Evolutionary conservation across 2,113 vertebrate genomes (phyloP).

Genomic region (Marmota flaviventris): DNA sequence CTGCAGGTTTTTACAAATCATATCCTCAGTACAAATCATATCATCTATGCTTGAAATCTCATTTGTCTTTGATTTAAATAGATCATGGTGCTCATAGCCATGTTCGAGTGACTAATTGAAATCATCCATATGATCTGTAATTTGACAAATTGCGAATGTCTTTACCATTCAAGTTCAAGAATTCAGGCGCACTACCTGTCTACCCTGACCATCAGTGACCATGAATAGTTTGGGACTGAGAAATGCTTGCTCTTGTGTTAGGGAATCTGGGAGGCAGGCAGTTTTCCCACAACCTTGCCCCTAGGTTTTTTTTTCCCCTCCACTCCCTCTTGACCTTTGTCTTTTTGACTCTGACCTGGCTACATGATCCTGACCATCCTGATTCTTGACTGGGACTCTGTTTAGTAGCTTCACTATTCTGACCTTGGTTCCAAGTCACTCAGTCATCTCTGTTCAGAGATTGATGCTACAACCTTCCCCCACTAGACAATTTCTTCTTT

Average conservation of each 20-base stretch:
- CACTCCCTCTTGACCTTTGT: background rate
- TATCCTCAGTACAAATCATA: background rate
- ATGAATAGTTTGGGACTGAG: background rate
- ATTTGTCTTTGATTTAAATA: constrained; percentile 27
- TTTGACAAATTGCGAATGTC: background rate
- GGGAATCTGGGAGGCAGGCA: background rate
- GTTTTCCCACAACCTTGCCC: background rate
- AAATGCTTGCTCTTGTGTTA: background rate
- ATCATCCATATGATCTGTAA: background rate
- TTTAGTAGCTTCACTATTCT: background rate
- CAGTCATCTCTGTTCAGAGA: background rate
- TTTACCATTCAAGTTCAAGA: background rate
- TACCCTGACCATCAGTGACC: background rate
- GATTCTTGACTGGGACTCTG: background rate
- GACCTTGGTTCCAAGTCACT: background rate
- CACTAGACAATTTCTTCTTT: background rate
- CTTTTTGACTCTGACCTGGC: background rate
- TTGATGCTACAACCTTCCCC: background rate
- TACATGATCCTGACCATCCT: background rate
- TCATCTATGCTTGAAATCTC: background rate
- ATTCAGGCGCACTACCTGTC: background rate
- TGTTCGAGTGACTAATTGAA: background rate
- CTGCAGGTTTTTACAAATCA: background rate
- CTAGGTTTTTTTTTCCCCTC: background rate
- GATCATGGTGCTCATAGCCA: background rate